These are phyloP conservation scores for Elysia chlorotica DNA, from an alignment of 1,140 invertebrate species.

Conservation along the genomic window DNA sequence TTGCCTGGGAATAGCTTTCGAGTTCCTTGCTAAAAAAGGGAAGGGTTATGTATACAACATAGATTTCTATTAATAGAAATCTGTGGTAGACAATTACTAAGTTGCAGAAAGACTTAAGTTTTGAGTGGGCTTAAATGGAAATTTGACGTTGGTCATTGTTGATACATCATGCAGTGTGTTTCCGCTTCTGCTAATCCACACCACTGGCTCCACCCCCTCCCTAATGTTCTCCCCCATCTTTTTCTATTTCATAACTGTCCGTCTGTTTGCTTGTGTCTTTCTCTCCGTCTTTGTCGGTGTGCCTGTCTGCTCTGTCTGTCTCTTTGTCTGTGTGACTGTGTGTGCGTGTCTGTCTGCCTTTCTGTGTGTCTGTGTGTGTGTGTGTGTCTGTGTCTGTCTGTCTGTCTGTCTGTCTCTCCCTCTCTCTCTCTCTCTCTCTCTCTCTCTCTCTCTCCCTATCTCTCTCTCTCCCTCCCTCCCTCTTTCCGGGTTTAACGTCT, in stretches of 20 bases:
- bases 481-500: too few relatives aligned
- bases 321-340: background rate
- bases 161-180: background rate
- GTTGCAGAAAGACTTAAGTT: background rate
- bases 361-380: background rate
- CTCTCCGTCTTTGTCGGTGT: background rate
- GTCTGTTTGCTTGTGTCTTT: background rate
- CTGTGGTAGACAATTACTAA: background rate
- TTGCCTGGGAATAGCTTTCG: background rate
- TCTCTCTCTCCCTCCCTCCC: background rate
- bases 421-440: conserved; percentile 7
- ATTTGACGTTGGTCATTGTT: background rate
- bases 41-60: background rate
- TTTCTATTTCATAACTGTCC: background rate
- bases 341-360: background rate
- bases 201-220: background rate
- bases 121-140: background rate
- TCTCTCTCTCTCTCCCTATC: conserved; percentile 4
- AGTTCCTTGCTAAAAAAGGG: background rate
- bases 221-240: background rate
- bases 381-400: background rate
- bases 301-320: background rate
- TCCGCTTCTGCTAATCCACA: background rate
- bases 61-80: background rate
- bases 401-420: background rate